Conservation (phyloP, 1,140 invertebrate species). For the Semibalanus balanoides region DNA sequence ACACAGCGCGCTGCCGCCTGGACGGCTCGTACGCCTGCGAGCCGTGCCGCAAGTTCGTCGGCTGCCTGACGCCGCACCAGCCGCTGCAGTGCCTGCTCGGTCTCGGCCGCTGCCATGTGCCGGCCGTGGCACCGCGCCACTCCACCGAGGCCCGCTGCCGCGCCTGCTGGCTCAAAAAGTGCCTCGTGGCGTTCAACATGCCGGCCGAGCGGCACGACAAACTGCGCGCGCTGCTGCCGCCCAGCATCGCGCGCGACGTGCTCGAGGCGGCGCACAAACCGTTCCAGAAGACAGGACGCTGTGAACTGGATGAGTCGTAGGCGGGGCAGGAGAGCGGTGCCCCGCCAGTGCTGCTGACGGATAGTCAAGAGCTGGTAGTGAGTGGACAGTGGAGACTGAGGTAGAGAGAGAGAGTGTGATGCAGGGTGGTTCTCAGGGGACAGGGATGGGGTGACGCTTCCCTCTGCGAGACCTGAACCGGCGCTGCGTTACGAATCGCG, state of each 20-base stretch:
- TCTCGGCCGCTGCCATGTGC: background rate
- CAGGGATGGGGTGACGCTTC: too few species aligned
- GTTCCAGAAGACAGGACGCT: background rate
- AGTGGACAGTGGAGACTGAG: too few species aligned
- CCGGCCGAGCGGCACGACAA: conserved; percentile 26
- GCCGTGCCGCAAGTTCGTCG: conserved; percentile 69
- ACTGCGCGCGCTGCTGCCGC: conserved; percentile 28
- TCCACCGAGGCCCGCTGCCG: conserved; percentile 38
- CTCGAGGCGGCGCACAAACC: background rate
- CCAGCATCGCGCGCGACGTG: background rate
- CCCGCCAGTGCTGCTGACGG: too few species aligned
- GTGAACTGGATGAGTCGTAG: background rate
- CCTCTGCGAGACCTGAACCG: too few species aligned
- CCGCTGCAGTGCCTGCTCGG: background rate
- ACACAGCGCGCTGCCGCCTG: conserved; percentile 57
- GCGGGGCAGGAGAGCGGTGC: too few species aligned
- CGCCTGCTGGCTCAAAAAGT: conserved; percentile 76
- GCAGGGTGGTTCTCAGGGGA: too few species aligned
- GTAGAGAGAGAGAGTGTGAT: too few species aligned
- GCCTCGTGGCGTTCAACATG: conserved; percentile 59
- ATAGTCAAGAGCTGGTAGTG: too few species aligned
- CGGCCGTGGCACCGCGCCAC: background rate
- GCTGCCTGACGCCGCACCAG: conserved; percentile 21
- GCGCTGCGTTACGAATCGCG: too few species aligned
- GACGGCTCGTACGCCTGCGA: conserved; percentile 72